Conservation (phyloP, 1,140 invertebrate genomes). For the Heterodera carotae region DNA sequence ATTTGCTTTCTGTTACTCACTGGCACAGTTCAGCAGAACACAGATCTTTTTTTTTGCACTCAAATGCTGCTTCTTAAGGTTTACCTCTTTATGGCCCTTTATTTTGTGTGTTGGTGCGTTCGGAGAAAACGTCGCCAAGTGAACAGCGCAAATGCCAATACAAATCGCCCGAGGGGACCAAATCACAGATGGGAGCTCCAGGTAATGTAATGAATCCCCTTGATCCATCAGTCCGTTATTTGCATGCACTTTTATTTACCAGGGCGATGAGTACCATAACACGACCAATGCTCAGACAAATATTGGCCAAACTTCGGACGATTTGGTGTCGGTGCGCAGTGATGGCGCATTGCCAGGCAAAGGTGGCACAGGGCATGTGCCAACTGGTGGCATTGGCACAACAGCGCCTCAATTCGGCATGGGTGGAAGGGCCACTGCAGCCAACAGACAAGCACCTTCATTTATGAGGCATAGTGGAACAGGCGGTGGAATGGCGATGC, state of each 20-base stretch:
- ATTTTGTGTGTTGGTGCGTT: constrained; percentile 45
- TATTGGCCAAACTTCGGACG: constrained; percentile 45
- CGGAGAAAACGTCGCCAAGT: constrained; percentile 46
- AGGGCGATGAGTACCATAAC: constrained; percentile 38
- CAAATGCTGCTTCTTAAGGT: constrained; percentile 32
- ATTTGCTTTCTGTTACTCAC: constrained; percentile 55
- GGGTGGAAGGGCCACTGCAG: not conserved
- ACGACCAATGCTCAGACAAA: constrained; percentile 31
- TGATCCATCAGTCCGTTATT: not conserved
- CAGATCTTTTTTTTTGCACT: constrained; percentile 11
- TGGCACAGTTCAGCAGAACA: constrained; percentile 14
- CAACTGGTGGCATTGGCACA: constrained; percentile 6
- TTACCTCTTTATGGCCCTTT: constrained; percentile 46
- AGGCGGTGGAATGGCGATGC: constrained; percentile 13
- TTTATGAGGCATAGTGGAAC: constrained; percentile 40
- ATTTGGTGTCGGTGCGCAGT: constrained; percentile 51
- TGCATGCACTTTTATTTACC: not conserved
- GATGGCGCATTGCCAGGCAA: constrained; percentile 43
- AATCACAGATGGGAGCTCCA: constrained; percentile 33
- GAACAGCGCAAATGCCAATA: not conserved
- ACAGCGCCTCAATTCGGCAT: constrained; percentile 18
- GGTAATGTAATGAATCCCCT: constrained; percentile 26
- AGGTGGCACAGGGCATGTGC: not conserved
- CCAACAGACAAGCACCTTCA: constrained; percentile 32
- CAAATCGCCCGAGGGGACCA: constrained; percentile 21